Evolutionary conservation across 2,113 vertebrate genomes (phyloP).

Genomic region (Bubalus kerabau): DNA sequence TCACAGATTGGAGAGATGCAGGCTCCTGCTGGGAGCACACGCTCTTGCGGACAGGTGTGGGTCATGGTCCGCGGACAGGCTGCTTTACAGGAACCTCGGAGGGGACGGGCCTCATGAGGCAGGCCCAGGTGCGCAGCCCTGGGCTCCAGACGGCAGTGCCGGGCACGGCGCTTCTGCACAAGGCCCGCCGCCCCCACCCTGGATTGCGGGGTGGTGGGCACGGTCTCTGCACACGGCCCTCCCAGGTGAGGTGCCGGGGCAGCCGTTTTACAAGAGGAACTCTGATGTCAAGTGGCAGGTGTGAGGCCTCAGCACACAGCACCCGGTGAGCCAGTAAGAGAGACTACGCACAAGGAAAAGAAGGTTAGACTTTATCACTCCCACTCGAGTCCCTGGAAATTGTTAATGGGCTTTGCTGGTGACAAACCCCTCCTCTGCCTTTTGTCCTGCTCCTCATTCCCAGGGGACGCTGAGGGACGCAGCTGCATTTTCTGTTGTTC

Average conservation of each 20-base stretch:
- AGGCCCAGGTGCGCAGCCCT: rapidly evolving
- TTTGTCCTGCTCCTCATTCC: not conserved
- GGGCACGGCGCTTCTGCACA: not conserved
- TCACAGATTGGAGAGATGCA: not conserved
- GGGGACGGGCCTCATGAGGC: not conserved
- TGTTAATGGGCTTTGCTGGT: not conserved
- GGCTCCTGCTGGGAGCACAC: too few relatives aligned
- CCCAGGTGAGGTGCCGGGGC: not conserved
- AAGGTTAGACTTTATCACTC: not conserved
- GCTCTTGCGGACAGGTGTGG: not conserved
- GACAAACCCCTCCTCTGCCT: not conserved
- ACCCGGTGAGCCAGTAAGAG: too few relatives aligned
- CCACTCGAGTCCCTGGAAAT: not conserved
- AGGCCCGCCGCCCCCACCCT: too few relatives aligned
- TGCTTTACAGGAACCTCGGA: not conserved
- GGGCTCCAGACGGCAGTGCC: not conserved
- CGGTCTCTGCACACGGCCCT: not conserved
- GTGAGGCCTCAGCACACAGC: not conserved
- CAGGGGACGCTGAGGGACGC: not conserved
- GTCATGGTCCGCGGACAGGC: not conserved
- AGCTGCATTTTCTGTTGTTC: not conserved
- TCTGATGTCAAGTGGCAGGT: not conserved
- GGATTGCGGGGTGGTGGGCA: not conserved
- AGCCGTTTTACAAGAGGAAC: not conserved
- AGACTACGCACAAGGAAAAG: not conserved